These are phyloP conservation scores for Onychostoma macrolepis DNA, from an alignment of 2,113 vertebrate species.

Conservation along the genomic window DNA sequence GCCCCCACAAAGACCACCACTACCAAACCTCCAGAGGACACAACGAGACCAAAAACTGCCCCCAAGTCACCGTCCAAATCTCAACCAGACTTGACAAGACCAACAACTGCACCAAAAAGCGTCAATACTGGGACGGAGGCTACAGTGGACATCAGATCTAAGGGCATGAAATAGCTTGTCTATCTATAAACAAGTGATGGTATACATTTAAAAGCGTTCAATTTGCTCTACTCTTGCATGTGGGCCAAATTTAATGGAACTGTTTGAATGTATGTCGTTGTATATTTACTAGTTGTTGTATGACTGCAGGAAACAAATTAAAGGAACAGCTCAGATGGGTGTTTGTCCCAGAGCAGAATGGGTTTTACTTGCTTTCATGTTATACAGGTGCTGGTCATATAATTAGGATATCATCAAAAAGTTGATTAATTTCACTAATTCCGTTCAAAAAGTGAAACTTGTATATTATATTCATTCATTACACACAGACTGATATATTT, in stretches of 20 bases:
- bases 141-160: not conserved
- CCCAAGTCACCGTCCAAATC: slow-evolving; percentile 17
- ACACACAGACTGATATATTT: no score
- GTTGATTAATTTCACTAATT: no score
- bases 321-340: not conserved
- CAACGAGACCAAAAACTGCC: slow-evolving; percentile 4
- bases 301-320: not conserved
- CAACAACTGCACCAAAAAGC: slow-evolving; percentile 25
- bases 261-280: not conserved
- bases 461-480: no score
- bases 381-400: no score
- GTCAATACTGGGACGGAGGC: not conserved
- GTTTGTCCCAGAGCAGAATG: not conserved
- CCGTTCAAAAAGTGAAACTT: no score
- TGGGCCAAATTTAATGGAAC: not conserved
- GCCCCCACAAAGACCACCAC: slow-evolving; percentile 16
- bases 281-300: not conserved
- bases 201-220: not conserved
- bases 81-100: slow-evolving; percentile 27
- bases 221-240: not conserved
- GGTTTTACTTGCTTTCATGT: not conserved
- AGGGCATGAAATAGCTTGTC: slow-evolving; percentile 5
- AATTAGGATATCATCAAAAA: no score
- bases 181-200: not conserved
- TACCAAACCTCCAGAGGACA: slow-evolving; percentile 40